phyloP scores from a whole-genome alignment of 1,140 invertebrate species.

The Aphelenchoides avenae region DNA sequence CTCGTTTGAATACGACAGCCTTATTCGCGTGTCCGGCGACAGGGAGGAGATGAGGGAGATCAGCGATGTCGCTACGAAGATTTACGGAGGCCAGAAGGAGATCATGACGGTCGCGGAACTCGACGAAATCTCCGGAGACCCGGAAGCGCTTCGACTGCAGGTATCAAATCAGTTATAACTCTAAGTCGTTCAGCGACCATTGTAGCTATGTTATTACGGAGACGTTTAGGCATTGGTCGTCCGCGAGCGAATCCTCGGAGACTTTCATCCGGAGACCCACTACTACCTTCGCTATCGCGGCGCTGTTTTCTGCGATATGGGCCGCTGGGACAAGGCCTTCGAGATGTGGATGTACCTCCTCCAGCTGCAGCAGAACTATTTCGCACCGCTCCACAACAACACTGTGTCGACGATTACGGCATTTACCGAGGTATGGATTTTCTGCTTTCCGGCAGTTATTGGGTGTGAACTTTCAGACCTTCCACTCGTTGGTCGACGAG shows the following conservation, averaged over 20 bases:
- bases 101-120: constrained; percentile 17
- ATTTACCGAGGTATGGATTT: too few species aligned
- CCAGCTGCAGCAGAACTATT: constrained; percentile 22
- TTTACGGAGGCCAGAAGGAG: constrained; percentile 35
- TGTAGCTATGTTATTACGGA: neutral
- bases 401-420: too few species aligned
- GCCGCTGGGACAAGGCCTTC: constrained; percentile 42
- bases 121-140: constrained; percentile 28
- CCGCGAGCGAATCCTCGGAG: constrained; percentile 47
- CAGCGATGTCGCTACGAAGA: constrained; percentile 10
- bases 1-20: constrained; percentile 13
- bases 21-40: constrained; percentile 17
- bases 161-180: too few species aligned
- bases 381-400: constrained; percentile 6
- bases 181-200: too few species aligned
- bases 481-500: too few species aligned
- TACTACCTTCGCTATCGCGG: constrained; percentile 46
- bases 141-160: constrained; percentile 47
- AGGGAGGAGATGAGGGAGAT: constrained; percentile 15
- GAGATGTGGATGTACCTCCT: constrained; percentile 47
- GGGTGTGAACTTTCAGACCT: too few species aligned
- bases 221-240: constrained; percentile 45
- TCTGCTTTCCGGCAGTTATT: too few species aligned
- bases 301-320: constrained; percentile 48
- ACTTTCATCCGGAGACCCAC: constrained; percentile 45